These are phyloP conservation scores for Cherax quadricarinatus DNA, from an alignment of 1,140 invertebrate species.

Conservation along the genomic window DNA sequence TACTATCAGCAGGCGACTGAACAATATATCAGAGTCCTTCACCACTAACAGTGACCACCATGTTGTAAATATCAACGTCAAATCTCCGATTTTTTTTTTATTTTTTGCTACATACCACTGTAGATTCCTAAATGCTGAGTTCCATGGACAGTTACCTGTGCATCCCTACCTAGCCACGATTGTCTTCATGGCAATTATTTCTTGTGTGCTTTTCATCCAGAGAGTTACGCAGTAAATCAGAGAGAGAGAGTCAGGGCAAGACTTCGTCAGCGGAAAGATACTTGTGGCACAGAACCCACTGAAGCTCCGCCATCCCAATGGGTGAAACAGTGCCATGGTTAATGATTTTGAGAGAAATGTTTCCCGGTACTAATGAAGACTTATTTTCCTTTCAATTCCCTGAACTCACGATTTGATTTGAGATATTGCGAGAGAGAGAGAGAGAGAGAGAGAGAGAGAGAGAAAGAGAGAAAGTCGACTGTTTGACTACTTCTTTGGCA, in stretches of 20 bases:
- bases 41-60: not conserved
- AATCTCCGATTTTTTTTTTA: not conserved
- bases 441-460: not conserved
- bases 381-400: too few relatives aligned
- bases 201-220: slow-evolving; percentile 18
- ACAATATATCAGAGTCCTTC: not conserved
- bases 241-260: too few relatives aligned
- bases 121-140: slow-evolving; percentile 17
- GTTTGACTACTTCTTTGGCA: too few relatives aligned
- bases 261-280: too few relatives aligned
- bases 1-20: not conserved
- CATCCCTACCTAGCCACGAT: not conserved
- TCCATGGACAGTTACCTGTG: not conserved
- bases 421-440: too few relatives aligned
- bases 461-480: too few relatives aligned
- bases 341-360: too few relatives aligned
- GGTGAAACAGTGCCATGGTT: too few relatives aligned
- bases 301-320: too few relatives aligned
- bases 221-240: not conserved
- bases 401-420: too few relatives aligned
- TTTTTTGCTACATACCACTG: not conserved
- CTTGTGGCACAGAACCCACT: too few relatives aligned
- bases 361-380: too few relatives aligned
- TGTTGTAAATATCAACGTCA: slow-evolving; percentile 40
- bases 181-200: slow-evolving; percentile 24